phyloP scores from a whole-genome alignment of 1,140 invertebrate species.

The Dendrolimus punctatus region DNA sequence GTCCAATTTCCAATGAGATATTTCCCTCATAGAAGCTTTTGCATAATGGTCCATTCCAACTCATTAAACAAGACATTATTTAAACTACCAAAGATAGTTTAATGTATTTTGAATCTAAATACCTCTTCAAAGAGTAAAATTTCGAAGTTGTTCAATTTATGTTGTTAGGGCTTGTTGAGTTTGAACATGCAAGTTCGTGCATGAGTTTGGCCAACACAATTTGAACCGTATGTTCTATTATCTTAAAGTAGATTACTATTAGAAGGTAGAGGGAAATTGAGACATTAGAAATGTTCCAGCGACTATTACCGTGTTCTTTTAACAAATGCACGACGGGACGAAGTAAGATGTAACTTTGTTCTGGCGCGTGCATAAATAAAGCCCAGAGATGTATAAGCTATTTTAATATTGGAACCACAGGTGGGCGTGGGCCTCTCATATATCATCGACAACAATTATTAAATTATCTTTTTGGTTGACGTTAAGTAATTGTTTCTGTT shows the following conservation, averaged over 20 bases:
- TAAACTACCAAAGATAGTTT: slow-evolving; percentile 30
- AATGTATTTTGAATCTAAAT: slow-evolving; percentile 31
- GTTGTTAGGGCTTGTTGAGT: slow-evolving; percentile 33
- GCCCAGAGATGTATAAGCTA: slow-evolving; percentile 51
- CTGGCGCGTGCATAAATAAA: slow-evolving; percentile 60
- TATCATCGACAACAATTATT: slow-evolving; percentile 68
- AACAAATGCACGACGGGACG: slow-evolving; percentile 61
- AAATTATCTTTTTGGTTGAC: slow-evolving; percentile 71
- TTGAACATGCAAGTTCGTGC: slow-evolving; percentile 33
- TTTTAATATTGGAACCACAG: slow-evolving; percentile 59
- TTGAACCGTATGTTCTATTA: slow-evolving; percentile 10
- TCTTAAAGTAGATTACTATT: slow-evolving; percentile 29
- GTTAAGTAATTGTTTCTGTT: slow-evolving; percentile 69
- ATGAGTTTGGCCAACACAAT: slow-evolving; percentile 17
- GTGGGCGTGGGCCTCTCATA: slow-evolving; percentile 58
- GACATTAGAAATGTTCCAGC: slow-evolving; percentile 67
- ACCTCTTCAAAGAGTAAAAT: not conserved
- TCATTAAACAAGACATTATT: slow-evolving; percentile 72
- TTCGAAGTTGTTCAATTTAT: slow-evolving; percentile 2
- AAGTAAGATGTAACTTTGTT: slow-evolving; percentile 66
- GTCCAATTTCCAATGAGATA: slow-evolving; percentile 10
- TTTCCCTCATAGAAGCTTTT: slow-evolving; percentile 19
- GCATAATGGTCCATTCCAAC: slow-evolving; percentile 33
- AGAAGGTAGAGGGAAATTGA: slow-evolving; percentile 46
- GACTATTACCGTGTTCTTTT: slow-evolving; percentile 68